A percentile compares a stretch with the other conserved stretches of the same genome.
These are phyloP conservation scores for Orcinus orca DNA, from an alignment of 2,113 vertebrate genomes.

Conservation along the genomic window DNA sequence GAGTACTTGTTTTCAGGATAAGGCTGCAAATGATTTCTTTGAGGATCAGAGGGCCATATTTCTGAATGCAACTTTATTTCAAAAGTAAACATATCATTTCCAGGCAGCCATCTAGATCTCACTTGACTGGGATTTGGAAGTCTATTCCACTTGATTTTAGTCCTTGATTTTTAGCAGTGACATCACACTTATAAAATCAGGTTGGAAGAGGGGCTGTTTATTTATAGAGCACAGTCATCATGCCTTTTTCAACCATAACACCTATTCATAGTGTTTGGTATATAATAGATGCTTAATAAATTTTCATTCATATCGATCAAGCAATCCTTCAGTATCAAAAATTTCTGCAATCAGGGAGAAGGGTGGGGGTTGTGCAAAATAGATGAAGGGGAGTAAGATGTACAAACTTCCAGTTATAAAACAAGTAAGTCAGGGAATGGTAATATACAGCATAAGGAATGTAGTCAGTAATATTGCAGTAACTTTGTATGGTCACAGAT, in stretches of 20 bases:
- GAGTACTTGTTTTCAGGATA: constrained; percentile 21
- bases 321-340: background rate
- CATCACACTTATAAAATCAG: background rate
- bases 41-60: background rate
- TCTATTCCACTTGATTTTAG: background rate
- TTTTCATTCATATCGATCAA: background rate
- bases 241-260: background rate
- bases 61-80: background rate
- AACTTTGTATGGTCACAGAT: background rate
- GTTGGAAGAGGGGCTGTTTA: background rate
- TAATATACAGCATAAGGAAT: background rate
- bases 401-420: background rate
- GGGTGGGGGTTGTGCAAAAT: background rate
- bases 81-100: constrained; percentile 12
- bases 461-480: background rate
- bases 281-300: background rate
- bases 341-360: background rate
- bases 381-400: background rate
- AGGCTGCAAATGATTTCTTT: background rate
- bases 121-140: background rate
- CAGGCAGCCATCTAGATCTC: background rate
- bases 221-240: background rate
- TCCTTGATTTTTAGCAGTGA: constrained; percentile 3
- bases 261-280: background rate
- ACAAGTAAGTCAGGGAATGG: background rate